Percentiles rank a stretch among this genome's conserved stretches.
phyloP scores from a whole-genome alignment of 2,797 vertebrate species.

The Notamacropus eugenii region DNA sequence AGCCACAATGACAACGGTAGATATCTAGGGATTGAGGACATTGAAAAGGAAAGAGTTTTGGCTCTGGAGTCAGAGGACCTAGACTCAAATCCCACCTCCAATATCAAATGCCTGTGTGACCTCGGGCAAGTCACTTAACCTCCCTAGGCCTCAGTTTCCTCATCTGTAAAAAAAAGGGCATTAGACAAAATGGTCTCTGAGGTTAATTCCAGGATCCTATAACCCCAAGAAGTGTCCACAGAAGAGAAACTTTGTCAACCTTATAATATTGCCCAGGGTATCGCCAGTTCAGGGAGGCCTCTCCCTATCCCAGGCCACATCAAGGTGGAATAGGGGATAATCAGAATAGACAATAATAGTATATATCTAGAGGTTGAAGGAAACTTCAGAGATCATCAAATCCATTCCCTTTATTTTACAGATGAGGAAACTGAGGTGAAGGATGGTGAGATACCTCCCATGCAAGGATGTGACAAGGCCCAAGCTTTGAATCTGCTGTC shows the following conservation, averaged over 20 bases:
- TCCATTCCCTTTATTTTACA: not conserved
- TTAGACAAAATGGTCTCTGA: not conserved
- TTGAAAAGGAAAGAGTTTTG: not conserved
- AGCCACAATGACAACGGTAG: not conserved
- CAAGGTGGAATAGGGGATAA: not conserved
- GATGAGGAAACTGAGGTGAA: not conserved
- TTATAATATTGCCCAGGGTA: not conserved
- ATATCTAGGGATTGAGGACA: not conserved
- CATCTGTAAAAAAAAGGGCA: not conserved
- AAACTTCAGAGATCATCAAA: not conserved
- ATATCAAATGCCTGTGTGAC: not conserved
- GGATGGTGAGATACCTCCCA: too few species aligned
- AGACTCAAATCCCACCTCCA: not conserved
- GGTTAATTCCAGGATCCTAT: not conserved
- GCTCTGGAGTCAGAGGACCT: not conserved
- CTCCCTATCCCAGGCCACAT: not conserved
- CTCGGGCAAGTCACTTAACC: not conserved
- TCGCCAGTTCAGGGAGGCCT: not conserved
- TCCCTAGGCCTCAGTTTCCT: not conserved
- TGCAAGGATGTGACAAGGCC: not conserved
- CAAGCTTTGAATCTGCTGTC: not conserved
- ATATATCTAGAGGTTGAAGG: not conserved
- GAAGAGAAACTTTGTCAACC: not conserved
- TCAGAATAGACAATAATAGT: not conserved
- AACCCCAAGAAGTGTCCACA: not conserved